Evolutionary conservation across 2,113 vertebrate species (phyloP).

Genomic region (Notothenia rossii): DNA sequence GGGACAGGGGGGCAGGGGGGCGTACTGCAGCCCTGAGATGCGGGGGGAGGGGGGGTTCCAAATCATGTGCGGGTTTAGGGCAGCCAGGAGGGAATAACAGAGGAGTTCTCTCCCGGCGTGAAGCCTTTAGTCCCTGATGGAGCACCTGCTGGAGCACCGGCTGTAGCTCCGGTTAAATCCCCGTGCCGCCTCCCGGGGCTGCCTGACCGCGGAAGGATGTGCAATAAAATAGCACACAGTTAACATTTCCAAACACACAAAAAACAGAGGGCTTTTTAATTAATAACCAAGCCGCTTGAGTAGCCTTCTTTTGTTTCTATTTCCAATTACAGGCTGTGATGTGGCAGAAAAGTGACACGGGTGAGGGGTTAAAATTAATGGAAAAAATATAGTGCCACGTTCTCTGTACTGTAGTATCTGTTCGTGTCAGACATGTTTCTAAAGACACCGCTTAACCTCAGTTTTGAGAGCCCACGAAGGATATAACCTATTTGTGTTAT

Average conservation of each 20-base stretch:
- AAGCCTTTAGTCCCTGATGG: neutral
- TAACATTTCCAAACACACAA: neutral
- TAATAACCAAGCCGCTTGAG: neutral
- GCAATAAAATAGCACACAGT: neutral
- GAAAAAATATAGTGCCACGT: neutral
- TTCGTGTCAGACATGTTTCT: neutral
- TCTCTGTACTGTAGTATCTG: neutral
- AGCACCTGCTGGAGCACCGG: neutral
- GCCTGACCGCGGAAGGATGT: neutral
- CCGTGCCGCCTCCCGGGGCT: neutral
- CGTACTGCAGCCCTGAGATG: conserved; percentile 49
- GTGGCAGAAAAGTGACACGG: neutral
- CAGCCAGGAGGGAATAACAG: neutral
- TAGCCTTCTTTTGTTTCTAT: neutral
- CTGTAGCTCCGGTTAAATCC: neutral
- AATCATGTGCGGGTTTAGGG: conserved; percentile 36
- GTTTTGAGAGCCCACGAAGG: neutral
- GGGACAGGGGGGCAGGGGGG: conserved; percentile 55
- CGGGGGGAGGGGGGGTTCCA: conserved; percentile 22
- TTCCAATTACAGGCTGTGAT: neutral
- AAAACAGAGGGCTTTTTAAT: neutral
- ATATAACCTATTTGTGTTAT: neutral
- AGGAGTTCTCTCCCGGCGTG: neutral
- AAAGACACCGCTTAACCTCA: neutral
- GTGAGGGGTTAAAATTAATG: neutral